These are phyloP conservation scores for Sporophila hypoxantha DNA, from an alignment of 2,113 vertebrate species.

Conservation along the genomic window DNA sequence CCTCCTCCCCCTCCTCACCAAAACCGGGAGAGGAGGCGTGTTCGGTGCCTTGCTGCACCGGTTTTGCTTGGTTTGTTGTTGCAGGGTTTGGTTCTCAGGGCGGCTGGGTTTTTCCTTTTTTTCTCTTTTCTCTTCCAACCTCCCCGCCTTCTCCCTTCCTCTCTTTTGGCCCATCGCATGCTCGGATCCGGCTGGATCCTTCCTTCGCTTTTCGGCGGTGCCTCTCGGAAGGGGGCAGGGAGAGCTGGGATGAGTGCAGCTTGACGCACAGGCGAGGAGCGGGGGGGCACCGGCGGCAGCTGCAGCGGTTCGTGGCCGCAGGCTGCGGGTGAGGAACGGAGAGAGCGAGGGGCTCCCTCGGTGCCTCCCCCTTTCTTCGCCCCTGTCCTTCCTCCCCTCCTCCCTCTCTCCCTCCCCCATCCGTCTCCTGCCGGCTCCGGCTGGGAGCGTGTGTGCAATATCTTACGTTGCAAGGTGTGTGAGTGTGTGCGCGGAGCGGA, in stretches of 20 bases:
- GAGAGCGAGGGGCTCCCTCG: neutral
- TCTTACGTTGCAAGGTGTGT: constrained; percentile 4
- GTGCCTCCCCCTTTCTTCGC: neutral
- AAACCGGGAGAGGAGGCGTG: constrained; percentile 52
- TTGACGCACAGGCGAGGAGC: constrained; percentile 17
- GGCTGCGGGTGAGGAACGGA: neutral
- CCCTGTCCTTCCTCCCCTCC: neutral
- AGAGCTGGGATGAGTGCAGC: constrained; percentile 22
- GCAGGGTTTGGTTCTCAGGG: constrained; percentile 7
- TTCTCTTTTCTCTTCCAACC: neutral
- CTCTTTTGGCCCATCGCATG: neutral
- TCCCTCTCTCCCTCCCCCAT: neutral
- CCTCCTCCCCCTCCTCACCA: constrained; percentile 30
- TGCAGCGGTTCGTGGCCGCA: constrained; percentile 41
- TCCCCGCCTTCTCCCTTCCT: neutral
- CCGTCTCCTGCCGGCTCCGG: neutral
- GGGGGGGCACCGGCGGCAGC: constrained; percentile 17
- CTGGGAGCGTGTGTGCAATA: neutral
- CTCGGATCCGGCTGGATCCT: constrained; percentile 26
- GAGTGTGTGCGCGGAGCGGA: neutral
- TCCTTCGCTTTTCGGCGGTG: constrained; percentile 35
- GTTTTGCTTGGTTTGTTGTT: constrained; percentile 48
- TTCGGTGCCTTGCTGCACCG: constrained; percentile 42
- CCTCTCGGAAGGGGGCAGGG: constrained; percentile 11
- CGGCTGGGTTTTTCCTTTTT: neutral